phyloP scores from a whole-genome alignment of 2,888 invertebrate genomes.

The Zygothrica quintamaculata region DNA sequence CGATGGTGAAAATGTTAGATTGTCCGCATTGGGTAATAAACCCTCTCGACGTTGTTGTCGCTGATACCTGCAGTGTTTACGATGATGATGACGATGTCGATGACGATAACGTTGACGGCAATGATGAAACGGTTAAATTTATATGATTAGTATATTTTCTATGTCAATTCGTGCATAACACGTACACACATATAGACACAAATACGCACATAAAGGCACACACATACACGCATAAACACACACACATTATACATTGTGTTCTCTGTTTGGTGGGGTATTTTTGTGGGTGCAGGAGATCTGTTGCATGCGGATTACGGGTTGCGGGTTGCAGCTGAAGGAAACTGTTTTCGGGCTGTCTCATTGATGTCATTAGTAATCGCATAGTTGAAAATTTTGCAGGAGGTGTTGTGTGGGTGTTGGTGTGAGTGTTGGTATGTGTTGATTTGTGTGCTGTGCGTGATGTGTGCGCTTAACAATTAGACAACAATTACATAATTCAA shows the following conservation, averaged over 20 bases:
- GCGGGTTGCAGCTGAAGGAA: too few species aligned
- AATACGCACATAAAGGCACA: slow-evolving; percentile 21
- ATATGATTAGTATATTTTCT: slow-evolving; percentile 57
- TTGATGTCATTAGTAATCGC: neutral
- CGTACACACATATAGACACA: slow-evolving; percentile 24
- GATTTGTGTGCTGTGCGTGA: slow-evolving; percentile 22
- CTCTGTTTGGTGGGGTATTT: slow-evolving; percentile 24
- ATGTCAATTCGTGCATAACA: slow-evolving; percentile 30
- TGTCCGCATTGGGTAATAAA: slow-evolving; percentile 83
- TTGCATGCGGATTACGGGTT: slow-evolving; percentile 13
- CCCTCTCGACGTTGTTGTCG: slow-evolving; percentile 84
- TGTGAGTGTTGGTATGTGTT: too few species aligned
- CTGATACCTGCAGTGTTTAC: slow-evolving; percentile 79
- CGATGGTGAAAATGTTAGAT: slow-evolving; percentile 84
- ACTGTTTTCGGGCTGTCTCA: slow-evolving; percentile 31
- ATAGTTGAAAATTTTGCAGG: slow-evolving; percentile 12
- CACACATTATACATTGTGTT: slow-evolving; percentile 44
- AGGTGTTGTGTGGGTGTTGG: slow-evolving; percentile 18
- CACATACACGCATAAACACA: slow-evolving; percentile 8
- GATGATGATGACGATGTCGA: slow-evolving; percentile 5
- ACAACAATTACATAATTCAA: slow-evolving; percentile 78
- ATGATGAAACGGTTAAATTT: slow-evolving; percentile 17
- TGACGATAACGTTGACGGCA: too few species aligned
- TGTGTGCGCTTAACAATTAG: slow-evolving; percentile 67
- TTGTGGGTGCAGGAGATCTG: slow-evolving; percentile 2